Conservation (phyloP, 2,797 vertebrate species). For the Galagoides demidoff region DNA sequence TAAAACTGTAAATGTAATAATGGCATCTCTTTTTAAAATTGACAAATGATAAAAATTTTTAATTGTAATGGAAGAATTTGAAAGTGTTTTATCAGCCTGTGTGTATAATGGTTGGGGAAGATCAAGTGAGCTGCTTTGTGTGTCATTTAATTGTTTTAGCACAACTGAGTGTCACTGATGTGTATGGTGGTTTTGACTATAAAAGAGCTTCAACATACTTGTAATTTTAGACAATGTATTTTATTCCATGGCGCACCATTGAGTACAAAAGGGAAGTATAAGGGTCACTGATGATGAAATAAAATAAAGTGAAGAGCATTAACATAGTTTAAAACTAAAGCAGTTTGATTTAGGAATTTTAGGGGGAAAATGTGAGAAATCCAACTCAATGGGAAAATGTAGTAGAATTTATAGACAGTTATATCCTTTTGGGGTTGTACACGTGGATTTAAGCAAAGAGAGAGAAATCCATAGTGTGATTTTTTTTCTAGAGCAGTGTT, state of each 20-base stretch:
- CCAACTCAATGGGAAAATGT: background rate
- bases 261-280: background rate
- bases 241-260: background rate
- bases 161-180: background rate
- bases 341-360: background rate
- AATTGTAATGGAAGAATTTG: slow-evolving; percentile 22
- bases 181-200: slow-evolving; percentile 17
- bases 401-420: background rate
- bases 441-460: background rate
- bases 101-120: background rate
- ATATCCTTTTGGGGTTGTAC: background rate
- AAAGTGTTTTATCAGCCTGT: background rate
- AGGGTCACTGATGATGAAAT: slow-evolving; percentile 11
- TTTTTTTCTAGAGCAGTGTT: background rate
- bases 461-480: background rate
- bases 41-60: background rate
- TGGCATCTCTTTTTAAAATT: background rate
- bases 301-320: background rate
- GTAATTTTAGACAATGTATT: background rate
- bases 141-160: background rate
- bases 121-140: background rate
- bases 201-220: background rate
- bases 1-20: background rate
- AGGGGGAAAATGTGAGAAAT: background rate
- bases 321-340: background rate